Conservation (phyloP, 2,113 vertebrate species). For the Galeopterus variegatus region DNA sequence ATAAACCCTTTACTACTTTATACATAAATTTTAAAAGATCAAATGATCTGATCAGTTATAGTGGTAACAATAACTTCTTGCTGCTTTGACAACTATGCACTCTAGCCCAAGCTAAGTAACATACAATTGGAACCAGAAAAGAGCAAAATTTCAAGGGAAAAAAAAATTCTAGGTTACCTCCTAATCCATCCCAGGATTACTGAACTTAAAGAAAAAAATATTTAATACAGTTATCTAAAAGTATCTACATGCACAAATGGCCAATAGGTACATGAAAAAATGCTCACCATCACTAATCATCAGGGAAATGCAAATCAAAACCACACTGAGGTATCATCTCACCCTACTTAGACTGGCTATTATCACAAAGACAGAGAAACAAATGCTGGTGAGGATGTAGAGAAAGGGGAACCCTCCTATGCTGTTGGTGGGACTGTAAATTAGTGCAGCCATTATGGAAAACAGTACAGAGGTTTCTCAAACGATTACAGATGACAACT, state of each 20-base stretch:
- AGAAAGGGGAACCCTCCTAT: too few species aligned
- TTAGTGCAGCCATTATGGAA: too few species aligned
- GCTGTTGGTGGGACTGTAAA: too few species aligned
- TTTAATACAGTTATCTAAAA: not conserved
- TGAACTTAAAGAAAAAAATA: not conserved
- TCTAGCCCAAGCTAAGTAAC: not conserved
- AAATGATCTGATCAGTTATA: not conserved
- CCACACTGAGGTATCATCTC: too few species aligned
- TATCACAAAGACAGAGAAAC: too few species aligned
- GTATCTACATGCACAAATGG: not conserved
- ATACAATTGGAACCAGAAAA: not conserved
- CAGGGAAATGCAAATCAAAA: too few species aligned
- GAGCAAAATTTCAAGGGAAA: not conserved
- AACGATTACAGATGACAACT: too few species aligned
- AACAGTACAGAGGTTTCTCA: too few species aligned
- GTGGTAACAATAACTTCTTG: not conserved
- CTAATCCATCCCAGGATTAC: constrained; percentile 4
- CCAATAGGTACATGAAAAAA: too few species aligned
- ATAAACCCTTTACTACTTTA: not conserved
- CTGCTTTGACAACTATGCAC: not conserved
- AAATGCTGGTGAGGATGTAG: too few species aligned
- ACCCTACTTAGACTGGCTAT: too few species aligned
- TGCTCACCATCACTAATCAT: too few species aligned
- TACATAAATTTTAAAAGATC: not conserved
- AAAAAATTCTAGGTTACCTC: not conserved